Percentiles rank a stretch among this genome's conserved stretches.
phyloP scores from a whole-genome alignment of 2,888 invertebrate species.

The Metallyticus violacea region DNA sequence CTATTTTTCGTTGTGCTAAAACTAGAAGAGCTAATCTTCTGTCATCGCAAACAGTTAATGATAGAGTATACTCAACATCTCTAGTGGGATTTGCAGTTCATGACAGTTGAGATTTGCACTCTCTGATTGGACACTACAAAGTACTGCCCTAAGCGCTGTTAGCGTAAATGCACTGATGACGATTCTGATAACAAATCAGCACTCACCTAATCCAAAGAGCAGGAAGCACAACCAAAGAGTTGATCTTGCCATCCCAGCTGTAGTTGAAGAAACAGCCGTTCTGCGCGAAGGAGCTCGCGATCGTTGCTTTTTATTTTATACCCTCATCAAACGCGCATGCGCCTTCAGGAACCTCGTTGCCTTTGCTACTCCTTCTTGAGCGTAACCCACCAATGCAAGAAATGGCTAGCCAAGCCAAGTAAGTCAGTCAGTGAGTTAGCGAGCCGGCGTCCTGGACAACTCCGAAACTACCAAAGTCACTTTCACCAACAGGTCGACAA shows the following conservation, averaged over 20 bases:
- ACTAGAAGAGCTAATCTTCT: too few relatives aligned
- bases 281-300: slow-evolving; percentile 23
- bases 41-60: too few relatives aligned
- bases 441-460: too few relatives aligned
- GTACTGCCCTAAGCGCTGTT: too few relatives aligned
- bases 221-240: slow-evolving; percentile 53
- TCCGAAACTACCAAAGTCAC: not conserved
- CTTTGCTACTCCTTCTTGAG: not conserved
- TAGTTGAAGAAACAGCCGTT: slow-evolving; percentile 1
- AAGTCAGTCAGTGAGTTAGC: not conserved
- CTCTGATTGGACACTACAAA: not conserved
- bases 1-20: too few relatives aligned
- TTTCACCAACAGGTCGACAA: not conserved
- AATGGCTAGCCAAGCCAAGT: not conserved
- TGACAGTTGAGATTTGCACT: not conserved
- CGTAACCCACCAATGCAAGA: slow-evolving; percentile 7
- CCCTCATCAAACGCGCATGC: slow-evolving; percentile 42
- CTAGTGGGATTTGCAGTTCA: not conserved
- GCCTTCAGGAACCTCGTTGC: slow-evolving; percentile 8
- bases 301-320: slow-evolving; percentile 50
- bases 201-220: slow-evolving; percentile 54
- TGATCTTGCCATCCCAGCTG: slow-evolving; percentile 50
- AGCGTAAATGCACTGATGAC: not conserved
- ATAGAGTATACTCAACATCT: not conserved
- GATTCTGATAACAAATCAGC: slow-evolving; percentile 12